Base-by-base conservation (phyloP, 2,113 vertebrate genomes). In the Planiliza haematocheilus region DNA sequence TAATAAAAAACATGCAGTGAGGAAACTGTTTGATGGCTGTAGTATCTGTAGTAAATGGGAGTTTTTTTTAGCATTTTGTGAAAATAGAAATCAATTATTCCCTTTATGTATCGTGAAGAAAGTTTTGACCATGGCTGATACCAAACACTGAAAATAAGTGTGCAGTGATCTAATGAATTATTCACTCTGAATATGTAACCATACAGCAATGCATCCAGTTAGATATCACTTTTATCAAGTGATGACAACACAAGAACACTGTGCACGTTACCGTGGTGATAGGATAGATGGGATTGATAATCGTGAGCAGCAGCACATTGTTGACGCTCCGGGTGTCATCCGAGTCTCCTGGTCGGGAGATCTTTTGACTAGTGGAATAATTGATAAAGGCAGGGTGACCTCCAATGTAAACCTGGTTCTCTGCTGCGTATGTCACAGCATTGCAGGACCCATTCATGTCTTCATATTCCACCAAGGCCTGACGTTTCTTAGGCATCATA, bases 331-430 rank as follows among this genome's bases (percentile, higher is more conserved):
- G 88, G 0, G 96, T 95, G 64, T 98, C 97, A 1, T 94, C 94
- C 0, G 95, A 92, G 86, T 98, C 97, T 0, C 96, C 96, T 0
- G 97, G 97, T 0, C 97, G 93, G 0, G 97, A 99, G 62, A 99
- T 99, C 85, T 99, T 98, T 90, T 99, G 97, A 89, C 97, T 97
- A 36, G 97, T 98, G 60, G 97, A 99, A 74, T 99, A 99, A 75
- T 99, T 99, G 79, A 99, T 96, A 57, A 97, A 99, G 30, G 96
- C 96, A 0, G 97, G 96, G 39, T 98, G 96, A 0, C 97, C 97
- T 0, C 95, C 96, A 0, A 98, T 97, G 83, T 97, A 98, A 77
- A 99, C 96, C 67, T 98, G 97, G 92, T 97, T 98, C 87, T 97
- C 97, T 0, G 96, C 94, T 0, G 97, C 97, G 12, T 96, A 99